Evolutionary conservation across 2,888 invertebrate species (phyloP).

Genomic region (Mesorhabditis spiculigera): DNA sequence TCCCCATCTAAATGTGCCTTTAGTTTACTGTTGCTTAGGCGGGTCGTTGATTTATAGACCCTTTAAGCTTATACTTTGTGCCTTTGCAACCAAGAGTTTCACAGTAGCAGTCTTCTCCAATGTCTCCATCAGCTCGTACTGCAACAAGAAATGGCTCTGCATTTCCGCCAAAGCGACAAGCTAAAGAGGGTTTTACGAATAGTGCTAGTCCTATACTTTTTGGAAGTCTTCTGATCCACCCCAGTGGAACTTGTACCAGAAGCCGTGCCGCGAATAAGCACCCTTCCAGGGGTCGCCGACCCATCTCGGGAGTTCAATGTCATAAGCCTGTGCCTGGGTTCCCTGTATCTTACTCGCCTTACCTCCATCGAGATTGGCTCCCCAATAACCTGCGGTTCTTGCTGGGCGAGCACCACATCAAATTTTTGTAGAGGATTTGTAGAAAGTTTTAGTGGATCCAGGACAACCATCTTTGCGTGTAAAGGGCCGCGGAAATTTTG

Average conservation of each 20-base stretch:
- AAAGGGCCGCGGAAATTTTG: no score
- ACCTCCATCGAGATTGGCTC: constrained; percentile 23
- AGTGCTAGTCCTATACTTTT: constrained; percentile 14
- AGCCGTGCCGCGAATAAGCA: constrained; percentile 27
- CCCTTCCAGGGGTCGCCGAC: constrained; percentile 25
- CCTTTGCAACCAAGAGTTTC: constrained; percentile 2
- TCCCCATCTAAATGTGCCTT: constrained; percentile 16
- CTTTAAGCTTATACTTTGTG: constrained; percentile 8
- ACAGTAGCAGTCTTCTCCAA: constrained; percentile 17
- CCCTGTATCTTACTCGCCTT: not conserved
- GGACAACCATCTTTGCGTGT: not conserved
- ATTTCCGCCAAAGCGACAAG: constrained; percentile 14
- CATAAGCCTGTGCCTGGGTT: no score
- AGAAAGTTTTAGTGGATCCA: not conserved
- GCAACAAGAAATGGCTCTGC: constrained; percentile 16
- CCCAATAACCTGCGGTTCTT: constrained; percentile 16
- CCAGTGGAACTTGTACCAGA: constrained; percentile 25
- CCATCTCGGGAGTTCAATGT: constrained; percentile 12
- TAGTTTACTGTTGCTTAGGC: not conserved
- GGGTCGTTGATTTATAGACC: constrained; percentile 18
- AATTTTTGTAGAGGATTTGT: constrained; percentile 10
- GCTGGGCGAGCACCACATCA: constrained; percentile 15
- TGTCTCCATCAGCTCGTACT: constrained; percentile 11
- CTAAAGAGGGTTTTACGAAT: constrained; percentile 5
- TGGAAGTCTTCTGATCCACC: constrained; percentile 18